phyloP scores from a whole-genome alignment of 1,140 invertebrate genomes.

The Drosophila saltans region DNA sequence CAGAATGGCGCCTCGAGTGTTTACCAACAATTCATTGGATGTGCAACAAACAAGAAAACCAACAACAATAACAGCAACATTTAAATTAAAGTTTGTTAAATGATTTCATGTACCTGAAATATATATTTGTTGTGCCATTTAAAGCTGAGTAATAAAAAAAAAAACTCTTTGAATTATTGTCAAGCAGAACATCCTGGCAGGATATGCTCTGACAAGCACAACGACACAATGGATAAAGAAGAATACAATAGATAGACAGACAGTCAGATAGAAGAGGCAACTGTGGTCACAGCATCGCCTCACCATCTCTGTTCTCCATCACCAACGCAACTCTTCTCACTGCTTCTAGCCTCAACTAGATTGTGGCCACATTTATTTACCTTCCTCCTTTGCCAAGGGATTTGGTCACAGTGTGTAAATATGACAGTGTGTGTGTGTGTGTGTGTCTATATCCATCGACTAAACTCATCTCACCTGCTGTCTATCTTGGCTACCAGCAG shows the following conservation, averaged over 20 bases:
- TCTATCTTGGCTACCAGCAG: conserved; percentile 11
- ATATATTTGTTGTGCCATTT: conserved; percentile 23
- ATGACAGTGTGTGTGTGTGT: conserved; percentile 20
- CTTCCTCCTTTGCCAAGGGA: conserved; percentile 41
- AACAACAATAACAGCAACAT: conserved; percentile 28
- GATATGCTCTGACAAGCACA: not conserved
- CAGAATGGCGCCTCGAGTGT: conserved; percentile 55
- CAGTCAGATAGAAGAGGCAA: conserved; percentile 33
- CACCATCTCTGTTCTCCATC: conserved; percentile 15
- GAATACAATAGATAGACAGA: conserved; percentile 20
- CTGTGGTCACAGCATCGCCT: conserved; percentile 21
- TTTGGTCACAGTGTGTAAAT: conserved; percentile 63
- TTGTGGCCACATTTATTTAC: conserved; percentile 67
- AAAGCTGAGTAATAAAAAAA: conserved; percentile 31
- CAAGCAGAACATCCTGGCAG: conserved; percentile 16
- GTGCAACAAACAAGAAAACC: conserved; percentile 17
- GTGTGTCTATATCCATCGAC: not conserved
- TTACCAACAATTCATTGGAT: conserved; percentile 70
- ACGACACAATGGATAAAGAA: conserved; percentile 26
- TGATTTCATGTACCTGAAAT: conserved; percentile 38
- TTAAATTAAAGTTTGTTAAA: conserved; percentile 31
- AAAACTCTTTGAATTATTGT: conserved; percentile 20
- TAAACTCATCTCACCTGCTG: not conserved
- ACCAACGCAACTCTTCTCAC: not conserved
- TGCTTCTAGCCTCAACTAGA: not conserved